Conservation (phyloP, 2,888 invertebrate species). For the Ypsolopha sequella region DNA sequence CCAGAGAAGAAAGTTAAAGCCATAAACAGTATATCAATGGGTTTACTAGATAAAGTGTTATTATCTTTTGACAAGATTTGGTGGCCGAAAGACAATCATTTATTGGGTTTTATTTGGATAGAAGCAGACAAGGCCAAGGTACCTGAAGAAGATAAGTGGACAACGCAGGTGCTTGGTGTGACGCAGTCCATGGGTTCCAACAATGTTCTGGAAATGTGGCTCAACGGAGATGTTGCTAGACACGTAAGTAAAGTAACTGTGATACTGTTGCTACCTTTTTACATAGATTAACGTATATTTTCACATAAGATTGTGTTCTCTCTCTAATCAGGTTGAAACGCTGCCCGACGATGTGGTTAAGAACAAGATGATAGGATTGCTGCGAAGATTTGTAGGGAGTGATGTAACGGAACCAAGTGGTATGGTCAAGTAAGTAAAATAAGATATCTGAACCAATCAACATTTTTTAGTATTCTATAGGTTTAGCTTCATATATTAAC, state of each 20-base stretch:
- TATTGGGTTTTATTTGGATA: slow-evolving; percentile 42
- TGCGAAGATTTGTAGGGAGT: slow-evolving; percentile 2
- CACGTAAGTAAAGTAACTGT: too few species aligned
- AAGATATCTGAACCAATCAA: too few species aligned
- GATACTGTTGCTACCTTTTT: too few species aligned
- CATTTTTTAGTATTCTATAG: too few species aligned
- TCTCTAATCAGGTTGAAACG: slow-evolving; percentile 4
- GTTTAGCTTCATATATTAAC: too few species aligned
- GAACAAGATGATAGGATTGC: background rate
- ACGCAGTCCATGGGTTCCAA: slow-evolving; percentile 3
- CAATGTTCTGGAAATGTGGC: slow-evolving; percentile 6
- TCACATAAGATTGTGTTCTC: background rate
- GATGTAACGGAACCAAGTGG: slow-evolving; percentile 1
- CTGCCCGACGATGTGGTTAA: slow-evolving; percentile 6
- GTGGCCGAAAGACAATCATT: slow-evolving; percentile 56
- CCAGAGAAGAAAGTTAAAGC: slow-evolving; percentile 53
- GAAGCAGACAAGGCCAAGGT: slow-evolving; percentile 5
- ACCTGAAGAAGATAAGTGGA: slow-evolving; percentile 4
- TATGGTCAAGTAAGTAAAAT: background rate
- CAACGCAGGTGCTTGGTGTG: background rate
- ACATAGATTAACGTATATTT: too few species aligned
- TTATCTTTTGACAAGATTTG: slow-evolving; percentile 71
- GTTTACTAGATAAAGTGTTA: slow-evolving; percentile 74
- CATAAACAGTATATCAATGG: slow-evolving; percentile 68
- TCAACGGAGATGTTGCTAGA: slow-evolving; percentile 5